Evolutionary conservation across 2,113 vertebrate species (phyloP), one percentile per base, ranked within the genome.

Genomic region (Oxyura jamaicensis): DNA sequence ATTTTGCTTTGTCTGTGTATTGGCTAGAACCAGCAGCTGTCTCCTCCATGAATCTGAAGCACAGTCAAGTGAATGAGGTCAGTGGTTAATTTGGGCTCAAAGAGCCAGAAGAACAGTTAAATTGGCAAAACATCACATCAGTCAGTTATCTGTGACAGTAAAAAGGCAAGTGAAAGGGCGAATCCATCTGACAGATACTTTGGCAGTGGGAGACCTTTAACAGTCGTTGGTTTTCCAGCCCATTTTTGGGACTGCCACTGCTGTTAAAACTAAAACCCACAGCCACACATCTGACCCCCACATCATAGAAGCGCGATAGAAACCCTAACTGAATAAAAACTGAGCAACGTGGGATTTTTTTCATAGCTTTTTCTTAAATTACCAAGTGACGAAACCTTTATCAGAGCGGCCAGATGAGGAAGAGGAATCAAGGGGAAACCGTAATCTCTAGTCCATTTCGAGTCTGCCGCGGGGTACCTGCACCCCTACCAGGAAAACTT

Each of bases 281-380:
- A 65, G 16, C 20, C 29, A 14, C 9, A 71, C 6, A 19, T 8
- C 25, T 73, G 28, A 81, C 2, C 5, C 28, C 0, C 5, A 21
- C 5, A 80, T 19, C 16, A 65, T 0, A 0, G 8, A 3, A 75
- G 15, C 15, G 29, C 36, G 68, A 13, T 4, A 11, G 67, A 90
- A 59, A 63, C 6, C 3, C 5, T 16, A 56, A 33, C 1, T 15
- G 10, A 85, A 69, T 52, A 53, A 13, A 13, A 81, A 46, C 2
- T 7, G 2, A 78, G 65, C 5, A 41, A 29, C 20, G 10, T 11
- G 20, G 9, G 8, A 8, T 7, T 9, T 6, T 63, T 39, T 41
- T 63, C 23, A 19, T 8, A 36, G 36, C 36, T 41, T 65, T 28
- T 29, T 19, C 39, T 41, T 28, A 19, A 18, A 65, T 2, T 7